Conservation (phyloP, 2,113 vertebrate genomes). For the Poeciliopsis turrubarensis region DNA sequence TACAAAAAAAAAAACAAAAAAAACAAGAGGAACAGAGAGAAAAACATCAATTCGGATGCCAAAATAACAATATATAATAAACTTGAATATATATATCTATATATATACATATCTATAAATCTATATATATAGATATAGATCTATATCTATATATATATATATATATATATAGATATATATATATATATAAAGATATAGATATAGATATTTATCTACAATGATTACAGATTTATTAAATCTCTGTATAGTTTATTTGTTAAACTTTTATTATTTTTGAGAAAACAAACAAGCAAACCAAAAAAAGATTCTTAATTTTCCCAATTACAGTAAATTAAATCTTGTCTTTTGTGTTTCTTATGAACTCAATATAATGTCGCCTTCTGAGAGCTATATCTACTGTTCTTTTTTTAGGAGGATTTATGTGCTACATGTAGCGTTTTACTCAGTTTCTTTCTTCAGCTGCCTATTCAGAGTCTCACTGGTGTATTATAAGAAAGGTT, state of each 20-base stretch:
- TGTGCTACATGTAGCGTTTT: not conserved
- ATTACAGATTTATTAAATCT: not conserved
- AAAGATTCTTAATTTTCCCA: not conserved
- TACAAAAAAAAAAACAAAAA: not conserved
- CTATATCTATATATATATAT: too few species aligned
- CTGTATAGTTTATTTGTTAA: not conserved
- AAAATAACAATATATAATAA: too few species aligned
- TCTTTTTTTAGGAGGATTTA: not conserved
- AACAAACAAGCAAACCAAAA: not conserved
- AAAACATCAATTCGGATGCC: too few species aligned
- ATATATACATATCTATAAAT: too few species aligned
- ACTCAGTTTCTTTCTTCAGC: not conserved
- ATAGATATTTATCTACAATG: not conserved
- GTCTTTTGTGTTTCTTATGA: not conserved
- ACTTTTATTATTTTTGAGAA: not conserved
- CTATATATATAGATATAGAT: too few species aligned
- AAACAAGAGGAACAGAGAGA: not conserved
- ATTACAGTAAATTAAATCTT: not conserved
- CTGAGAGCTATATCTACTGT: not conserved
- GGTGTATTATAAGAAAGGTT: conserved; percentile 50
- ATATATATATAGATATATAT: too few species aligned
- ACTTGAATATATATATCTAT: too few species aligned
- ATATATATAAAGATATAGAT: too few species aligned
- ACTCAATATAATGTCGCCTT: not conserved
- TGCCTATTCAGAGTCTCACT: conserved; percentile 15